Evolutionary conservation across 2,888 invertebrate species (phyloP), one percentile per base, ranked within the genome.

Genomic region (Sarcophaga carnaria): DNA sequence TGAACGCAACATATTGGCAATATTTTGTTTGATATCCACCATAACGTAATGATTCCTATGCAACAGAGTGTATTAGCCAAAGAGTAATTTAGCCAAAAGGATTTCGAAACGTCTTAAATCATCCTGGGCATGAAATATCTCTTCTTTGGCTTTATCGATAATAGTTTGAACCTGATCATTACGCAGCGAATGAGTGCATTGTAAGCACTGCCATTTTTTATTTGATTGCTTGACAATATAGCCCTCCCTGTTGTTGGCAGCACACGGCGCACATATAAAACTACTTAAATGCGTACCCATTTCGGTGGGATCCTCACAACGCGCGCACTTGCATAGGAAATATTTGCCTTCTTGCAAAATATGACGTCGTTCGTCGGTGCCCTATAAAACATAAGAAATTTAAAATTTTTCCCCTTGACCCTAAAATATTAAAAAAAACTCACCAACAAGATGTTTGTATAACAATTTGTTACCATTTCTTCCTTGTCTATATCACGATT

Each of bases 301-400:
- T 92, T 97, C 97, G 0, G 95, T 96, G 4, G 95, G 94, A 94
- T 97, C 97, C 1, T 91, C 90, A 89, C 97, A 97, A 27, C 97
- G 94, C 0, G 90, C 89, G 90, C 97, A 97, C 0, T 92, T 92
- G 90, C 97, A 97, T 88, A 95, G 94, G 90, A 97, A 97, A 91
- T 97, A 97, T 93, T 97, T 97, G 25, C 97, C 96, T 84, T 95
- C 94, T 78, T 94, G 93, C 4, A 97, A 93, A 90, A 96, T 95
- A 71, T 95, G 94, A 83, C 95, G 95, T 64, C 97, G 94, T 83
- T 96, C 94, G 0, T 94, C 93, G n/a, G 95, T 96, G 0, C 97
- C 96, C 95, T 96, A 89, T 22, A 92, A 90, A 63, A 60, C 2
- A 49, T 4, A 63, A 5, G 17, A 14, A 8, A 59, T 25, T 8